Base-by-base conservation (phyloP, 2,113 vertebrate species). In the Hypanus sabinus region DNA sequence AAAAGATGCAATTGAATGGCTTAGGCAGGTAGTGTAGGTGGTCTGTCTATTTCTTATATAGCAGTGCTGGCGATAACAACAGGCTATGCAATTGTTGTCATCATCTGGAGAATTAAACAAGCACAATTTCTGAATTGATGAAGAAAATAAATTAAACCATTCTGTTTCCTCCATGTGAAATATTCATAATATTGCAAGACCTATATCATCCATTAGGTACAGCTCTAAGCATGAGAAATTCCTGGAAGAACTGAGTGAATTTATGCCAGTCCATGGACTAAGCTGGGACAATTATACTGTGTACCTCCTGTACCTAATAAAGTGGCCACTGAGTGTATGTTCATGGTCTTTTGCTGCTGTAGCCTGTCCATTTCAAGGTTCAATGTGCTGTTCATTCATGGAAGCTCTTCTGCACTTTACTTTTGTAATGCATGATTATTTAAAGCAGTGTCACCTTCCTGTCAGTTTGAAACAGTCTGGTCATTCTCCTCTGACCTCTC, bases 71-170 rank as follows among this genome's bases (percentile, higher is more conserved):
- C 9, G 65, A 90, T 18, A 0, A 90, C 60, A 5, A 33, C 60
- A 20, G 30, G 33, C 60, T 65, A 18, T 88, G 60, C 30, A 88
- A 88, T 33, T 5, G 5, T 10, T 90, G 60, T 65, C 85, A 20
- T n/a, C 85, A 62, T 18, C 33, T 62, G 14, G 14, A 88, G 60
- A 20, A 16, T 7, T n/a, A 22, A 20, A 90, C 65, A 90, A 65
- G 30, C 60, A 65, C 30, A 14, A 30, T 62, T 30, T 88, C 27
- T 10, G 10, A 88, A n/a, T n/a, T 88, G 60, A 62, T 7, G n/a
- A 90, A 33, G 85, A 90, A 65, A 65, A 65, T 90, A 33, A 88
- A 62, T 83, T 88, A 57, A 88, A n/a, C 57, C 6, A 33, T 90
- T 36, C 85, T 14, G 10, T 62, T 88, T 62, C 55, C 30, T 33